phyloP scores from a whole-genome alignment of 2,113 vertebrate species.

The Anser cygnoides region DNA sequence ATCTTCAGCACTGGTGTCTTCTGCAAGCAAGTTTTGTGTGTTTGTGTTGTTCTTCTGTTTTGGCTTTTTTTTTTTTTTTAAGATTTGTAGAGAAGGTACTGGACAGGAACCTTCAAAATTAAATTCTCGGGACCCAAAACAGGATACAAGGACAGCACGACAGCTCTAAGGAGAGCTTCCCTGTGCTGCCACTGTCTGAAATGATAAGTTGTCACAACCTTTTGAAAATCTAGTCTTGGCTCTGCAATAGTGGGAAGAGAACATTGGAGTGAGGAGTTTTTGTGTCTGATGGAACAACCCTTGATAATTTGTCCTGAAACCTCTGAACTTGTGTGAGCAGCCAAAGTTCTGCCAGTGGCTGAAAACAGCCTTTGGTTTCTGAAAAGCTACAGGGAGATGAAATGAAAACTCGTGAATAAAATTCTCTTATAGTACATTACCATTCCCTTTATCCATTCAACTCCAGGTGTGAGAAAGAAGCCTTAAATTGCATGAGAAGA shows the following conservation, averaged over 20 bases:
- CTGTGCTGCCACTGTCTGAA: neutral
- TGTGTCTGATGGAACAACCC: neutral
- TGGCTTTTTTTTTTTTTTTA: neutral
- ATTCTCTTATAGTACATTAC: neutral
- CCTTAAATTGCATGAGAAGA: neutral
- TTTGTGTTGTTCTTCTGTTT: neutral
- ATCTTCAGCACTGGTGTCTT: neutral
- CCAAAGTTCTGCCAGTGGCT: neutral
- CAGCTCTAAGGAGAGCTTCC: neutral
- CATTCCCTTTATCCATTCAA: neutral
- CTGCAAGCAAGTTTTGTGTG: neutral
- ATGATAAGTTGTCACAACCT: neutral
- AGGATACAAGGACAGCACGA: rapidly evolving
- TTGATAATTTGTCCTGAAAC: neutral
- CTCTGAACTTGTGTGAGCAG: neutral
- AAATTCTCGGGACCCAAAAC: neutral
- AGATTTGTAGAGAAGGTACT: neutral
- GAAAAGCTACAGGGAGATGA: neutral
- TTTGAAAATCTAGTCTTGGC: neutral
- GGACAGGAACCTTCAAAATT: neutral
- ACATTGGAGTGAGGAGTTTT: rapidly evolving
- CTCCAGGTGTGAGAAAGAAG: neutral
- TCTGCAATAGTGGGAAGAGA: neutral
- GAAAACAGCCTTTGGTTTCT: neutral
- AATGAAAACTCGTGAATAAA: neutral